Base-by-base conservation (phyloP, 2,888 invertebrate genomes). In the Melanotus villosus region DNA sequence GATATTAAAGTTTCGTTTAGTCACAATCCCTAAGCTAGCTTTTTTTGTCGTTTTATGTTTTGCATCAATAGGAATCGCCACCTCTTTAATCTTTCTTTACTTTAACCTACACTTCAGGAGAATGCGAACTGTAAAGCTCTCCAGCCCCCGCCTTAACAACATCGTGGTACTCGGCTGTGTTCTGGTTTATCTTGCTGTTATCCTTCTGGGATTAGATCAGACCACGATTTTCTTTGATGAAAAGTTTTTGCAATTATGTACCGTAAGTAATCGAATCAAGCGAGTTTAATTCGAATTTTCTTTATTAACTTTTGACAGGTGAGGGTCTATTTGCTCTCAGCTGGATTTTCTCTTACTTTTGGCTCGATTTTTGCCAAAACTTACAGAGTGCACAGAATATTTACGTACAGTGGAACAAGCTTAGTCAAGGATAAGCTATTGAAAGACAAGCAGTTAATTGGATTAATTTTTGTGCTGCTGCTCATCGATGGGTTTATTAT, bases 331-430 rank as follows among this genome's bases (percentile, higher is more conserved):
- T 88, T 97, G 58, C 87, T 97, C 56, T 95, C 96, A 1, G 94
- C 95, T 50, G 97, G 96, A 23, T 97, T 96, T 84, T 96, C 96
- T 0, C 84, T 97, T 76, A 94, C 96, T 0, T 97, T 97, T 80
- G 97, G 97, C 32, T 95, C 97, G 16, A 97, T 97, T 94, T 96
- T 97, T 82, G 95, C 96, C 1, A 97, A 97, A 86, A 97, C 96
- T 0, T 97, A 96, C 85, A 86, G 97, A 58, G 96, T 97, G 10
- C 96, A 97, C 85, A 90, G 95, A 78, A 95, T 97, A 83, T 96
- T 97, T 84, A 93, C 95, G 68, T 90, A 94, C 76, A 92, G 93
- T 76, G 89, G 92, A 36, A 92, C 93, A 75, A 92, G 93, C 0
- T 90, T 96, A 0, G 93, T 96, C 74, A 95, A 94, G 84, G 95